Evolutionary conservation across 1,140 invertebrate genomes (phyloP), one percentile per base, ranked within the genome.

Genomic region (Drosophila nigromelanica): DNA sequence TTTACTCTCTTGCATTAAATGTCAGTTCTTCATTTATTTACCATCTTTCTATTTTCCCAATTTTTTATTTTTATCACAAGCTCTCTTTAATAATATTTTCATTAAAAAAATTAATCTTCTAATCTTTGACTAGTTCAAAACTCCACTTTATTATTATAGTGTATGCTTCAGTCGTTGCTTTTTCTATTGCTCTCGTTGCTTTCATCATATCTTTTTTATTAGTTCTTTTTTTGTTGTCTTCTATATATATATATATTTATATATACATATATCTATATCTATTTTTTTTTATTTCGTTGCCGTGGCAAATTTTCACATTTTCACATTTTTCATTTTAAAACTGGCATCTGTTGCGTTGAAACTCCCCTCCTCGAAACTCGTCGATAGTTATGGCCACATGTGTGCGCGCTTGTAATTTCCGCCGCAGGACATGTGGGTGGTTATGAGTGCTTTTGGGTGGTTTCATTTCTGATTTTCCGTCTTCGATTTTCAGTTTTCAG

Each of bases 301-400:
- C 72, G 72, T 74, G 52, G 59, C 72, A 55, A 76, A 76, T 76
- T 71, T 66, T 43, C 63, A 59, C 68, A 71, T 58, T 71, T 71
- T 56, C 64, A 55, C 73, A 76, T 76, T 76, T 76, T 72, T 76
- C 68, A 76, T 76, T 76, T 76, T 76, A 43, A 68, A 78, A 70
- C 14, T 55, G 45, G 73, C 67, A 80, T 72, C 63, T 76, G 77
- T 76, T 78, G 75, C 74, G 48, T 30, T 39, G 39, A 24, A 24
- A 24, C 21, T 24, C 21, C 21, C 21, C 21, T 54, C 18, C 47
- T 7, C 11, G 14, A 14, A 21, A 6, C 15, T 4, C 61, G 21
- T 40, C 50, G 67, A 74, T 74, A 74, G 72, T 74, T 74, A 58
- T 45, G 51, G 15, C 40, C 48, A 55, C 33, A 66, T 61, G 40